Evolutionary conservation across 2,113 vertebrate species (phyloP).

Genomic region (Mionectes macconnelli): DNA sequence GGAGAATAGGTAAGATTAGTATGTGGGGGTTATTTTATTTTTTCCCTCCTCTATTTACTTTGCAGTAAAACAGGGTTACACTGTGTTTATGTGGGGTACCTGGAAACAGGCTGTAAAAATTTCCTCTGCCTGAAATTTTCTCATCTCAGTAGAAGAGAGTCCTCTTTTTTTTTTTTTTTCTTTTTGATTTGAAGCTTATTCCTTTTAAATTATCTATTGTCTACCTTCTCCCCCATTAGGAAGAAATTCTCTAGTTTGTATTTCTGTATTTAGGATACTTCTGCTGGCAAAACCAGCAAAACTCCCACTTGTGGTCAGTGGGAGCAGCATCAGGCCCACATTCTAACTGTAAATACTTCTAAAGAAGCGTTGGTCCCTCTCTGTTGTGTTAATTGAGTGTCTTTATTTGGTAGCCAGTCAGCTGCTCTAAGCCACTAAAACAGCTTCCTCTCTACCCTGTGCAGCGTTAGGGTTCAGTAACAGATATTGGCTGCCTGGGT

Average conservation of each 20-base stretch:
- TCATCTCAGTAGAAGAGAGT: background rate
- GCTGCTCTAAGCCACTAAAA: background rate
- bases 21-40: background rate
- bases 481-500: background rate
- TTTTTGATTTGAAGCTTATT: background rate
- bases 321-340: background rate
- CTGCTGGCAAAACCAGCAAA: background rate
- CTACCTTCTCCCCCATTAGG: background rate
- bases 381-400: background rate
- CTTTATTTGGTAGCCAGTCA: background rate
- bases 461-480: background rate
- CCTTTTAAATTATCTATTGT: background rate
- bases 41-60: background rate
- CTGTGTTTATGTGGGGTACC: background rate
- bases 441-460: background rate
- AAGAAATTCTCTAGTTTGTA: background rate
- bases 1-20: background rate
- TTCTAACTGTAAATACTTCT: background rate
- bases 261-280: background rate
- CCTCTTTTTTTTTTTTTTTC: background rate
- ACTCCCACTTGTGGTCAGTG: slow-evolving; percentile 17
- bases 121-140: background rate
- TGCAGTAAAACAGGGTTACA: background rate
- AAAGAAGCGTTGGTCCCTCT: background rate
- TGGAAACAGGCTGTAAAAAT: background rate